Conservation (phyloP, 2,797 vertebrate genomes). For the Rhynchonycteris naso region DNA sequence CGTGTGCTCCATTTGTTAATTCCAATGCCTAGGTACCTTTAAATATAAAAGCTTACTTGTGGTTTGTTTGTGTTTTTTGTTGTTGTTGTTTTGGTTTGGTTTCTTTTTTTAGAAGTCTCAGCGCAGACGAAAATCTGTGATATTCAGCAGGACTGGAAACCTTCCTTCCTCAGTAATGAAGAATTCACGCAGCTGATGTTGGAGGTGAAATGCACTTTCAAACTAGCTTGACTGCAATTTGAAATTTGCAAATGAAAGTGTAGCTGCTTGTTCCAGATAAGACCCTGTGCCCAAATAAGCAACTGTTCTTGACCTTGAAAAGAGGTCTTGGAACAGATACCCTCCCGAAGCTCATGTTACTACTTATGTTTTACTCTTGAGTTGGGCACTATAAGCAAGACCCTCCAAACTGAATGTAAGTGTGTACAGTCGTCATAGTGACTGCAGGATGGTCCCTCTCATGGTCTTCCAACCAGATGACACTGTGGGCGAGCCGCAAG, state of each 20-base stretch:
- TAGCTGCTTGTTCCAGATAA: neutral
- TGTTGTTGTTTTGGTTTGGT: neutral
- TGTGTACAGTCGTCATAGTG: neutral
- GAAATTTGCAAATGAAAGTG: slow-evolving; percentile 9
- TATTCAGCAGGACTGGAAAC: slow-evolving; percentile 89
- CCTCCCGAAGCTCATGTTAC: neutral
- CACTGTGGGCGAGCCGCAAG: neutral
- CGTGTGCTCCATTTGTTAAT: neutral
- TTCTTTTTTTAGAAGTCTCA: slow-evolving; percentile 85
- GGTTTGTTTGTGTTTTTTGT: neutral
- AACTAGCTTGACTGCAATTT: slow-evolving; percentile 29
- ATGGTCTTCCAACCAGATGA: neutral
- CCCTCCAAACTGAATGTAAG: neutral
- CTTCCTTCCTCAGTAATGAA: slow-evolving; percentile 90
- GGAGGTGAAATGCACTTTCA: slow-evolving; percentile 84
- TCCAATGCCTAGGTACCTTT: slow-evolving; percentile 17
- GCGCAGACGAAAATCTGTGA: slow-evolving; percentile 87
- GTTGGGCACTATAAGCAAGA: neutral
- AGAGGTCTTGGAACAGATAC: neutral
- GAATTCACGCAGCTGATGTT: slow-evolving; percentile 92
- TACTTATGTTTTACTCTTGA: neutral
- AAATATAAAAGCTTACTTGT: slow-evolving; percentile 66
- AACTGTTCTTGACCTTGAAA: neutral
- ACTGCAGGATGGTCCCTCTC: neutral
- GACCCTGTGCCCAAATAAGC: neutral